These are phyloP conservation scores for Cataglyphis cursor DNA, from an alignment of 2,888 invertebrate species.

Conservation along the genomic window DNA sequence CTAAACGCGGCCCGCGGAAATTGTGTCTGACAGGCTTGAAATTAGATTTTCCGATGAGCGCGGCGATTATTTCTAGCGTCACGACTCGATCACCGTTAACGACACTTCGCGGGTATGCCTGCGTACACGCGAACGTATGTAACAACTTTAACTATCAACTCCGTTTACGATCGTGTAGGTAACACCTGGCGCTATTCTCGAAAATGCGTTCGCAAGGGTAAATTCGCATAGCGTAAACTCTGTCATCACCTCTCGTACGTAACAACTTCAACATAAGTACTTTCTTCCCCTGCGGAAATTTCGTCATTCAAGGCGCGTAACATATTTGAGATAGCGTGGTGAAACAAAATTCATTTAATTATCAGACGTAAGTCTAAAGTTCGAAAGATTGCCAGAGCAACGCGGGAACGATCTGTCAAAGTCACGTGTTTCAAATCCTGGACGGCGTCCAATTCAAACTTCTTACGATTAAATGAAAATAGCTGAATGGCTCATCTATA, in stretches of 20 bases:
- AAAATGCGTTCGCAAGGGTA: not conserved
- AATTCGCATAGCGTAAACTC: not conserved
- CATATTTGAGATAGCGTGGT: not conserved
- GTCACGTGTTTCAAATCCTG: slow-evolving; percentile 34
- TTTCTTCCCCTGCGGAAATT: not conserved
- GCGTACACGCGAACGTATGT: not conserved
- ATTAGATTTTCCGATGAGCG: slow-evolving; percentile 47
- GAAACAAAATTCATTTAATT: slow-evolving; percentile 25
- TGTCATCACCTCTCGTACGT: not conserved
- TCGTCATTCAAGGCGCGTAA: not conserved
- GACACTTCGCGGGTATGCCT: not conserved
- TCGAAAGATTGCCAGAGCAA: slow-evolving; percentile 32
- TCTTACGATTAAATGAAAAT: slow-evolving; percentile 51
- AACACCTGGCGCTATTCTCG: not conserved
- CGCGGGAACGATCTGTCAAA: slow-evolving; percentile 40
- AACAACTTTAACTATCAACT: slow-evolving; percentile 27
- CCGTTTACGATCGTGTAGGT: not conserved
- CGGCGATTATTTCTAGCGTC: slow-evolving; percentile 42
- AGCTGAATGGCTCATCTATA: slow-evolving; percentile 39
- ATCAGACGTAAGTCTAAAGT: slow-evolving; percentile 3
- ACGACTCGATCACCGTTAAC: slow-evolving; percentile 26
- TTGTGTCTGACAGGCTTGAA: slow-evolving; percentile 41
- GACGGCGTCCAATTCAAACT: slow-evolving; percentile 36
- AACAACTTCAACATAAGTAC: too few species aligned
- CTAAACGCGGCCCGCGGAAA: not conserved